A percentile compares a stretch with the other conserved stretches of the same genome.
These are phyloP conservation scores for Neosilurus mollespiculum DNA, from an alignment of 2,797 vertebrate species.

Conservation along the genomic window DNA sequence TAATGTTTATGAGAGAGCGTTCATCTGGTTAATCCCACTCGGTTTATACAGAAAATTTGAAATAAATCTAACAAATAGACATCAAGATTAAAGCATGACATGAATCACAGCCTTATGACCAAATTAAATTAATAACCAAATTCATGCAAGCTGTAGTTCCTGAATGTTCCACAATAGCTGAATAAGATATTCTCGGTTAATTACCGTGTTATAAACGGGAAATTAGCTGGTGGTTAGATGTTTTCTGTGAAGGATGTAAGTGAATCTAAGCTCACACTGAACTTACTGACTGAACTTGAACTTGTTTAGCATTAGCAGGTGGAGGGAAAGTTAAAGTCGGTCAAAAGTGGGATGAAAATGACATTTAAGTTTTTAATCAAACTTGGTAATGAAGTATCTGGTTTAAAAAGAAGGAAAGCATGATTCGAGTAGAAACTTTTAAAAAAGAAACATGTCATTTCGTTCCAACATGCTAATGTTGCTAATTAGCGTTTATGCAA, in stretches of 20 bases:
- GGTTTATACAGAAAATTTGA: background rate
- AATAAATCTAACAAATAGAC: background rate
- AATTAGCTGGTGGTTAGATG: background rate
- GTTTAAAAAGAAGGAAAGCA: background rate
- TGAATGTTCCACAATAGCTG: background rate
- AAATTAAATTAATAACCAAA: too few species aligned
- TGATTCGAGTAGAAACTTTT: background rate
- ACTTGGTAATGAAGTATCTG: too few species aligned
- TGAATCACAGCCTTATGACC: background rate
- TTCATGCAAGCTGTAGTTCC: too few species aligned
- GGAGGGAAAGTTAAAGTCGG: background rate
- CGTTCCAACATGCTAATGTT: background rate
- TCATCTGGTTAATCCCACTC: too few species aligned
- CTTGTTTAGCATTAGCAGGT: background rate
- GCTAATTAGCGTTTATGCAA: constrained; percentile 18
- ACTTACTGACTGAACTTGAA: background rate
- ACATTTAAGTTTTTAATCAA: background rate
- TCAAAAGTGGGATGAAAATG: too few species aligned
- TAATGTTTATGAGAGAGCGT: background rate
- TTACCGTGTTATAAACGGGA: background rate
- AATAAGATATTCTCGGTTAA: background rate
- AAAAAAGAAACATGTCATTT: background rate
- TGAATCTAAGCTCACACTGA: background rate
- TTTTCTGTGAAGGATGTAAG: background rate
- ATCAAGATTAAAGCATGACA: background rate